Conservation (phyloP, 2,797 vertebrate species). For the Leuciscus waleckii region DNA sequence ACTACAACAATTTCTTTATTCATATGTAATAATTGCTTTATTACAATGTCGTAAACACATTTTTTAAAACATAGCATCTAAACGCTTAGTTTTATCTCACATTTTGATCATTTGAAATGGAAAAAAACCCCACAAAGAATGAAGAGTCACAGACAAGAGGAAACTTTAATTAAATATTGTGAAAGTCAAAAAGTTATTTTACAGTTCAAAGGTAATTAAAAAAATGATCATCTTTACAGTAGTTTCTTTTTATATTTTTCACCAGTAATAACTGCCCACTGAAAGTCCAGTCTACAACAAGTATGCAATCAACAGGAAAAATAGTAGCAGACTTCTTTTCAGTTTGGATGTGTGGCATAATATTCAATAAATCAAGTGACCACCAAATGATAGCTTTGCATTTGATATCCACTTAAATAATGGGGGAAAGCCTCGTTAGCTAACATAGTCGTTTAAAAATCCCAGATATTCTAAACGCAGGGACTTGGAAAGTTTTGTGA, state of each 20-base stretch:
- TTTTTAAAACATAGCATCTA: not conserved
- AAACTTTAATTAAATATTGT: constrained; percentile 99
- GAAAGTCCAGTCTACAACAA: constrained; percentile 85
- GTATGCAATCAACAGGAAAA: constrained; percentile 43
- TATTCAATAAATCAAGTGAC: not conserved
- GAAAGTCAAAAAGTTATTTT: constrained; percentile 98
- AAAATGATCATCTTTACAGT: constrained; percentile 97
- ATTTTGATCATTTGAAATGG: not conserved
- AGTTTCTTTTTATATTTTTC: constrained; percentile 88
- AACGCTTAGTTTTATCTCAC: no score
- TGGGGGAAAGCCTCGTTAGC: constrained; percentile 50
- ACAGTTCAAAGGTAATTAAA: constrained; percentile 96
- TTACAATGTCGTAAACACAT: not conserved
- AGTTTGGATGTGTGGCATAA: constrained; percentile 22
- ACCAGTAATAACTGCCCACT: constrained; percentile 90
- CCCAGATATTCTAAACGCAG: not conserved
- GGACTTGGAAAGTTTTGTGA: not conserved
- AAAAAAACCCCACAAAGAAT: constrained; percentile 46
- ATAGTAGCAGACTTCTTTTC: constrained; percentile 28
- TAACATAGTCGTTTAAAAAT: not conserved
- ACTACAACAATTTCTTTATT: constrained; percentile 1
- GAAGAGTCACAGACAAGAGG: constrained; percentile 95
- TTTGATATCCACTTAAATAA: constrained; percentile 66
- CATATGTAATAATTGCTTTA: constrained; percentile 5
- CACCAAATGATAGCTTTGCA: constrained; percentile 47